These are phyloP conservation scores for Drosophila setifemur DNA, from an alignment of 1,140 invertebrate genomes.

Conservation along the genomic window DNA sequence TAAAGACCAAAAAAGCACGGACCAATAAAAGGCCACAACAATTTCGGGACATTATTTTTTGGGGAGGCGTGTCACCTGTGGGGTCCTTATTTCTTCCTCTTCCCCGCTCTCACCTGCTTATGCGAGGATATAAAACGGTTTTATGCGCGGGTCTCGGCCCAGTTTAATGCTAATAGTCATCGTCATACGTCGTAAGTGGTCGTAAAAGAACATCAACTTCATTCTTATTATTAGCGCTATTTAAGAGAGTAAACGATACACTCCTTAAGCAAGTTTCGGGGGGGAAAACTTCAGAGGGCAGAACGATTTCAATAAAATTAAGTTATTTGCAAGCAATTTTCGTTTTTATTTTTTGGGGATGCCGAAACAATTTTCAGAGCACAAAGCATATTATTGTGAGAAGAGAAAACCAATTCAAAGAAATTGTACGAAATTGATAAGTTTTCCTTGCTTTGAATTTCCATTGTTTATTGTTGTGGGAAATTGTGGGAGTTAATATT, in stretches of 20 bases:
- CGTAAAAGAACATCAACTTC: constrained; percentile 52
- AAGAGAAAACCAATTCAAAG: no score
- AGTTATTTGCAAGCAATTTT: constrained; percentile 61
- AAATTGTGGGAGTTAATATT: no score
- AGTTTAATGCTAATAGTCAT: constrained; percentile 76
- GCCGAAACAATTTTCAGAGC: no score
- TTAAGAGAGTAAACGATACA: constrained; percentile 20
- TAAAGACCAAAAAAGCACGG: constrained; percentile 5
- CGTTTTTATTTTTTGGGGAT: no score
- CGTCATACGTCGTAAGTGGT: constrained; percentile 49
- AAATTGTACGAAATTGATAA: no score
- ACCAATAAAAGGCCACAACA: constrained; percentile 43
- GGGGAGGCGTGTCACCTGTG: constrained; percentile 18
- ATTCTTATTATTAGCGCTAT: constrained; percentile 62
- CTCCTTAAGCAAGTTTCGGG: background rate
- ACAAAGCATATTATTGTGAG: no score
- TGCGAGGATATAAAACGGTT: constrained; percentile 64
- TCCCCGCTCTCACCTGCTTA: constrained; percentile 55
- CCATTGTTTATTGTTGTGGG: no score
- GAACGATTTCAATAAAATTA: constrained; percentile 66
- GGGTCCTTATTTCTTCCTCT: background rate
- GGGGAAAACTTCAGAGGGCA: background rate
- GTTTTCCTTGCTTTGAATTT: no score
- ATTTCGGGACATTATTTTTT: constrained; percentile 21
- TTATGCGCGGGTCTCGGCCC: constrained; percentile 52